Evolutionary conservation across 2,888 invertebrate species (phyloP).

Genomic region (Rambutsinella grinnellia): DNA sequence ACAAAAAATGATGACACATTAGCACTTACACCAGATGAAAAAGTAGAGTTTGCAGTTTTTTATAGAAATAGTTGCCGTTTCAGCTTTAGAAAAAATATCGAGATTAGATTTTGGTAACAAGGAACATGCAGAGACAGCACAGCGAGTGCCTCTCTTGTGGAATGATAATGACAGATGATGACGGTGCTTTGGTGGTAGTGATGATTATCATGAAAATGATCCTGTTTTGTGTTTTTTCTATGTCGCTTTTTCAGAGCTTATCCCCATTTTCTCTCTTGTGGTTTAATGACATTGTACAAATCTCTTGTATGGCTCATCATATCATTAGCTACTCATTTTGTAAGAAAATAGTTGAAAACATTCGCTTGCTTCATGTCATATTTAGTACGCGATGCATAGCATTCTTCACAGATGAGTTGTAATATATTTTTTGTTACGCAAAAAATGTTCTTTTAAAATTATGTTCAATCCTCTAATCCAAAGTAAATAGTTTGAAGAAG

Average conservation of each 20-base stretch:
- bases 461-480: neutral
- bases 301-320: neutral
- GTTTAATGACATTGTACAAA: neutral
- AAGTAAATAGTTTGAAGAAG: neutral
- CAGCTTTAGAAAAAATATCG: neutral
- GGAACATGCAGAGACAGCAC: conserved; percentile 15
- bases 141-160: neutral
- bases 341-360: no score
- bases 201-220: neutral
- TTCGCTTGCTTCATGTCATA: no score
- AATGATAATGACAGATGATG: conserved; percentile 23
- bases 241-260: no score
- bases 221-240: neutral
- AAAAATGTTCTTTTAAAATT: no score
- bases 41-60: neutral
- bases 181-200: neutral
- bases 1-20: conserved; percentile 19
- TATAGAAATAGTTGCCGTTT: neutral
- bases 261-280: neutral
- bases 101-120: conserved; percentile 13
- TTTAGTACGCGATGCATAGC: no score
- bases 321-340: neutral
- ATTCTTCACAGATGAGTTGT: no score
- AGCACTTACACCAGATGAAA: neutral
- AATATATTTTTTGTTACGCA: no score